Conservation (phyloP, 2,113 vertebrate species). For the Cyphomyrus discorhynchus region DNA sequence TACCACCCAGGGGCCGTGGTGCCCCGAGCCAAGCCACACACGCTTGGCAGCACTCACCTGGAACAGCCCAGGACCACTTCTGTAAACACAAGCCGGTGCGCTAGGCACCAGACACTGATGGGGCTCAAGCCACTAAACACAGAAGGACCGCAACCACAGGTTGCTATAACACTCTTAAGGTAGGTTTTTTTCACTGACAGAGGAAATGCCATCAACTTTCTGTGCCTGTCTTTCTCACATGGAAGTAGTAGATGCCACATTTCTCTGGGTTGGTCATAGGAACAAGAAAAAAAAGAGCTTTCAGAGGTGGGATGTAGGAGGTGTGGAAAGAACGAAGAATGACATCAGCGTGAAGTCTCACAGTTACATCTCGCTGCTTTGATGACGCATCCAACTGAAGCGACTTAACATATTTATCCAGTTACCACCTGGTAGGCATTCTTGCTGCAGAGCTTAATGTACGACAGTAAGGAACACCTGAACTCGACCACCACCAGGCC, state of each 20-base stretch:
- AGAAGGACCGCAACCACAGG: not conserved
- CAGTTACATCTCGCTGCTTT: not conserved
- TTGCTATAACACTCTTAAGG: not conserved
- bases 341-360: not conserved
- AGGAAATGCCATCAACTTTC: not conserved
- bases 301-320: not conserved
- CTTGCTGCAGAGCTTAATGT: not conserved
- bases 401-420: not conserved
- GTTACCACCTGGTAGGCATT: not conserved
- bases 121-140: not conserved
- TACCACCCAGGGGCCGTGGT: constrained; percentile 29
- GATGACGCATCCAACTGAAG: not conserved
- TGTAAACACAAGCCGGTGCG: constrained; percentile 22
- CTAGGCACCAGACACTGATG: not conserved
- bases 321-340: not conserved
- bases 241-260: not conserved
- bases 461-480: not conserved
- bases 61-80: constrained; percentile 54
- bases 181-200: not conserved
- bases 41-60: constrained; percentile 61
- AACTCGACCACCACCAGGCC: not conserved
- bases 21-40: constrained; percentile 58
- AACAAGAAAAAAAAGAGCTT: not conserved
- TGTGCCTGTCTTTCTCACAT: not conserved
- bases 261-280: not conserved